Conservation (phyloP, 2,888 invertebrate genomes). For the Acanthopleura granulata region DNA sequence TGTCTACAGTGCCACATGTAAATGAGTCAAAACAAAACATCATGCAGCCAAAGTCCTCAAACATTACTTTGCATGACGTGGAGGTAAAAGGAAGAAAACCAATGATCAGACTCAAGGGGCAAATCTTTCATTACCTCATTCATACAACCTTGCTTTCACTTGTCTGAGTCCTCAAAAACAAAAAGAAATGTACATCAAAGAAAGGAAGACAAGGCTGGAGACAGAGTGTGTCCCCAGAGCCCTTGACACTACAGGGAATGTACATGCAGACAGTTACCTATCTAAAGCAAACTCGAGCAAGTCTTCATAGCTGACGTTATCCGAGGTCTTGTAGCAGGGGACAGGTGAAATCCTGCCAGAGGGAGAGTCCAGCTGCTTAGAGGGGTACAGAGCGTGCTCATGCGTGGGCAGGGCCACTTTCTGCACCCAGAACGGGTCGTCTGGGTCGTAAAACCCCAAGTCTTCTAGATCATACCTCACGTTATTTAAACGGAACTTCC, state of each 20-base stretch:
- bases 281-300: constrained; percentile 89
- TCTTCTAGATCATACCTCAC: constrained; percentile 57
- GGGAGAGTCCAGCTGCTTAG: constrained; percentile 46
- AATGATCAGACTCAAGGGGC: too few species aligned
- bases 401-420: constrained; percentile 44
- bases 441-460: constrained; percentile 56
- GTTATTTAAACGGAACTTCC: constrained; percentile 48
- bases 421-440: constrained; percentile 63
- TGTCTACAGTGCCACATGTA: too few species aligned
- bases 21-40: too few species aligned
- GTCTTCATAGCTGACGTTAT: constrained; percentile 93
- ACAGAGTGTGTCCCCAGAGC: too few species aligned
- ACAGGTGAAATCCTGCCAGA: constrained; percentile 72
- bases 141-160: too few species aligned
- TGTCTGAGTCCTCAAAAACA: too few species aligned
- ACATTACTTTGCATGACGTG: too few species aligned
- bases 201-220: too few species aligned
- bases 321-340: constrained; percentile 73
- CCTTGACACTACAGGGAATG: neutral
- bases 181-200: too few species aligned
- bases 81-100: too few species aligned
- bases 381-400: constrained; percentile 39
- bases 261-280: constrained; percentile 52
- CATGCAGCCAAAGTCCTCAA: too few species aligned
- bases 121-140: too few species aligned